A percentile compares a stretch with the other conserved stretches of the same genome.
Evolutionary conservation across 1,140 invertebrate genomes (phyloP).

Genomic region (Philopotamus ludificatus): DNA sequence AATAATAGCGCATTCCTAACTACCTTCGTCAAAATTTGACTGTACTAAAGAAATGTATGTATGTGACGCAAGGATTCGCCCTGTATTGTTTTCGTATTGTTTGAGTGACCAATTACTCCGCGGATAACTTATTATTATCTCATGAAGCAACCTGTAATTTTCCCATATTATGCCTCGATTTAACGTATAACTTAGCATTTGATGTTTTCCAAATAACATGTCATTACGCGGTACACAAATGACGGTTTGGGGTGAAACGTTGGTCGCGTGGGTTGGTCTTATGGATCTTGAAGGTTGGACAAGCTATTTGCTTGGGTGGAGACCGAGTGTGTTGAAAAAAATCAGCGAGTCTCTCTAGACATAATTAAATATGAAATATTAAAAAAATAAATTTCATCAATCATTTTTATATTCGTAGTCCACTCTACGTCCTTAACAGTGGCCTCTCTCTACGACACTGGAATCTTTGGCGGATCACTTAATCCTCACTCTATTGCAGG

Average conservation of each 20-base stretch:
- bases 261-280: neutral
- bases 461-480: too few relatives aligned
- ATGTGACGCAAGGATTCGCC: slow-evolving; percentile 20
- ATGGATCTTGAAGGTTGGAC: neutral
- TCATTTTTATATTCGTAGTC: too few relatives aligned
- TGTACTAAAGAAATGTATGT: too few relatives aligned
- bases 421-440: too few relatives aligned
- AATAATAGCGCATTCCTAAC: too few relatives aligned
- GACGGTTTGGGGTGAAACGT: neutral
- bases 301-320: neutral
- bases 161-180: slow-evolving; percentile 30
- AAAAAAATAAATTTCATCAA: too few relatives aligned
- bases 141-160: slow-evolving; percentile 39
- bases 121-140: slow-evolving; percentile 34
- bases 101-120: slow-evolving; percentile 37
- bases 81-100: slow-evolving; percentile 37
- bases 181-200: slow-evolving; percentile 33
- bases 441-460: too few relatives aligned
- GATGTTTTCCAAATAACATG: slow-evolving; percentile 34
- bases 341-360: too few relatives aligned
- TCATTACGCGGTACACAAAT: slow-evolving; percentile 30
- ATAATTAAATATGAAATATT: too few relatives aligned
- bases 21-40: too few relatives aligned
- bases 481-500: too few relatives aligned
- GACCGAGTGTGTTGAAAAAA: too few relatives aligned